Evolutionary conservation across 2,797 vertebrate genomes (phyloP).

Genomic region (Rhadinocentrus ornatus): DNA sequence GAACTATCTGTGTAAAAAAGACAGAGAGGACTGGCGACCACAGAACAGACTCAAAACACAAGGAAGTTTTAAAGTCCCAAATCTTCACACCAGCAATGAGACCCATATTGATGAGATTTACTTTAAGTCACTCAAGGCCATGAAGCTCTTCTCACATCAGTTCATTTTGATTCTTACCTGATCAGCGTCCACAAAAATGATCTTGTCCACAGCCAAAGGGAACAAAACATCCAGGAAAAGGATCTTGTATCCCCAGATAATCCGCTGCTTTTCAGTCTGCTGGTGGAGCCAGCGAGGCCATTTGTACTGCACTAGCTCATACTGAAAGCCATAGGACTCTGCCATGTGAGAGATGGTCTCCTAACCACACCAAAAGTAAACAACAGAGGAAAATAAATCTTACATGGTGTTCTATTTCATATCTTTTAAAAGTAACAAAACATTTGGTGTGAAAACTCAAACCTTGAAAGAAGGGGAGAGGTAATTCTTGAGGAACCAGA

Average conservation of each 20-base stretch:
- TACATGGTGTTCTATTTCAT: not conserved
- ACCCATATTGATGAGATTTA: constrained; percentile 1
- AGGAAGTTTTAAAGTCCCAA: constrained; percentile 21
- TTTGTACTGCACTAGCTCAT: constrained; percentile 94
- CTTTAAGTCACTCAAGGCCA: not conserved
- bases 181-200: constrained; percentile 98
- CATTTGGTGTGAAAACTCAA: constrained; percentile 17
- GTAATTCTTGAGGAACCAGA: constrained; percentile 99
- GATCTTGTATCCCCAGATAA: constrained; percentile 99
- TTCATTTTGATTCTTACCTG: constrained; percentile 83
- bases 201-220: constrained; percentile 95
- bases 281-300: constrained; percentile 97
- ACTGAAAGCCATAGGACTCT: constrained; percentile 90
- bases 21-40: constrained; percentile 3
- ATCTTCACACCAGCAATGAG: constrained; percentile 12
- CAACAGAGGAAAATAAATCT: constrained; percentile 4
- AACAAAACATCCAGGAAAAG: constrained; percentile 98
- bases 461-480: constrained; percentile 98
- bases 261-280: constrained; percentile 96
- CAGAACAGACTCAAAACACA: constrained; percentile 5
- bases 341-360: constrained; percentile 95
- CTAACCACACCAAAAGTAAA: constrained; percentile 68
- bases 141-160: not conserved
- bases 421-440: not conserved
- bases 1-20: constrained; percentile 86